Percentiles rank a stretch among this genome's conserved stretches.
Evolutionary conservation across 2,888 invertebrate species (phyloP).

Genomic region (Eristalinus aeneus): DNA sequence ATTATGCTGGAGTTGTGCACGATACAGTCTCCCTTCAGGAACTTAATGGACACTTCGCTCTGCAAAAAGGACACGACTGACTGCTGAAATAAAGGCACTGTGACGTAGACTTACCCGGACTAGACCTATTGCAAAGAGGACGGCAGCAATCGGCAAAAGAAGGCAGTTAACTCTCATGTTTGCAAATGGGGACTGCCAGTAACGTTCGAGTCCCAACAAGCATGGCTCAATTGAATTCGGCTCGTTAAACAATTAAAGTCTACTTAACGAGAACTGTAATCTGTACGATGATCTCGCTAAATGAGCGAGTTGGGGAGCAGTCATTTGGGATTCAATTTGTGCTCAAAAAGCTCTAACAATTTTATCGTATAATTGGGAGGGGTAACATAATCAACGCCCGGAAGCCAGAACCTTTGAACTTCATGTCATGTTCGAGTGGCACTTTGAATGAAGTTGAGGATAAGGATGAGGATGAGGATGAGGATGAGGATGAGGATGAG

Average conservation of each 20-base stretch:
- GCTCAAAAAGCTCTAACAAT: neutral
- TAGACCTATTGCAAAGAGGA: neutral
- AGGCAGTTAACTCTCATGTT: neutral
- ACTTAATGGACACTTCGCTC: neutral
- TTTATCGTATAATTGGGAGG: too few species aligned
- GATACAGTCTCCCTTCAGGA: neutral
- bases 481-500: too few species aligned
- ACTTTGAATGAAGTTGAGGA: neutral
- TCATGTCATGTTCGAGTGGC: neutral
- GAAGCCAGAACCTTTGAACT: too few species aligned
- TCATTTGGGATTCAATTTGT: neutral
- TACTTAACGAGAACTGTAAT: neutral
- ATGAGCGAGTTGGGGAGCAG: neutral
- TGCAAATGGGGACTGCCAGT: neutral
- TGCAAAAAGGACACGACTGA: neutral
- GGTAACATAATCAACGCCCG: too few species aligned
- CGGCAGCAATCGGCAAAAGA: neutral
- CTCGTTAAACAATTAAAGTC: neutral
- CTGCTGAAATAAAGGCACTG: neutral
- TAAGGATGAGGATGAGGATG: neutral
- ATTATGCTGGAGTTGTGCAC: conserved; percentile 1
- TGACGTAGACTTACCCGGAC: neutral
- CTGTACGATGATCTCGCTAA: neutral
- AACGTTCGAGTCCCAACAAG: neutral
- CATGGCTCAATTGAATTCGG: neutral